Evolutionary conservation across 2,888 invertebrate genomes (phyloP), one percentile per base, ranked within the genome.

Genomic region (Chrysolina haemoptera): DNA sequence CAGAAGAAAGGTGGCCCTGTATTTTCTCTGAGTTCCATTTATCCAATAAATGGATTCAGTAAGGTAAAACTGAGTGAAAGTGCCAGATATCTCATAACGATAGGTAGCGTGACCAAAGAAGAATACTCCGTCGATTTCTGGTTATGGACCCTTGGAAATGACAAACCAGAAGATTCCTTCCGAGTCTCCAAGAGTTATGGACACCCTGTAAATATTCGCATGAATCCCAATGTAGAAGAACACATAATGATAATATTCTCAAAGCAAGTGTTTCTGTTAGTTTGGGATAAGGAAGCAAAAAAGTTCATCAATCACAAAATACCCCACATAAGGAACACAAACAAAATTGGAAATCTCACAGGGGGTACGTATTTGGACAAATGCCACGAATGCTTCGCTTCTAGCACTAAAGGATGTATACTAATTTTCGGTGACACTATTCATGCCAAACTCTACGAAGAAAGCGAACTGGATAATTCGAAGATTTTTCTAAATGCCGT

Each of bases 121-220:
- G 86, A 87, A 68, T 89, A 90, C 22, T 82, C 83, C 0, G 78
- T 93, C 0, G 87, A 90, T 76, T 90, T 92, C 86, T 93, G 93
- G 92, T 86, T 91, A 62, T 93, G 93, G 93, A 90, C 91, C 43
- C 87, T 84, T 35, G 91, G 91, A 4, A 80, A 80, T 10, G 88
- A 90, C 12, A 80, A 83, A 62, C 90, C 92, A 5, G 89, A 92
- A 80, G 82, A 79, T 81, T 50, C 74, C 1, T 81, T 62, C 53
- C 40, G 62, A 40, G 70, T 77, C 6, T 75, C 81, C 27, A 69
- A 69, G 11, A 64, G 11, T 14, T 77, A 79, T 72, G 87, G 87
- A 27, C 48, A 68, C 35, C 83, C 86, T 10, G 78, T 84, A 43
- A 78, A 80, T 43, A 80, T 90, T 62, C 78, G 82, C 18, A 90